Evolutionary conservation across 1,140 invertebrate species (phyloP), one percentile per base, ranked within the genome.

Genomic region (Solenopsis fugax): DNA sequence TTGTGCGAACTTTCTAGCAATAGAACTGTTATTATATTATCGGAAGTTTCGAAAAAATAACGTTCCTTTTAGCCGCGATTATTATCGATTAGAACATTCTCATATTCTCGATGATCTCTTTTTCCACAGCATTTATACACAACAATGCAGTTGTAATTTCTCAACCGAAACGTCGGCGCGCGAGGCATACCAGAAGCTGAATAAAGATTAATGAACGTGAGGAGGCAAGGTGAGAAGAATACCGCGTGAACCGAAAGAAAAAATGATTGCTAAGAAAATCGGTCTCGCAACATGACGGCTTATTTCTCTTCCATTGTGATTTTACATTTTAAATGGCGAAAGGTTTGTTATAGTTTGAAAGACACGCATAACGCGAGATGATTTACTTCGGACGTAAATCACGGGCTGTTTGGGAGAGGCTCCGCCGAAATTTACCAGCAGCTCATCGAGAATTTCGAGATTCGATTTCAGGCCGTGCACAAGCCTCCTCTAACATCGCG

Each of bases 321-420:
- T 88, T 88, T 88, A 77, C 48, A 65, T 77, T 50, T 76, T 21
- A 21, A 87, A 16, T n/a, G 62, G n/a, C 10, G 48, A 48, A 37
- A 41, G 9, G 58, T 29, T 54, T 29, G 54, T 45, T 48, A 71
- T 87, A 72, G 52, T 88, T 86, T 76, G 71, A 88, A 73, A 50
- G 29, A 24, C 69, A 50, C n/a, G 50, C 48, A 50, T 69, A 88
- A 88, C 86, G 16, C 48, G n/a, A 75, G 65, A 88, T 91, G 89
- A 91, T 91, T 91, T 90, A 90, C 76, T 71, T 52, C 37, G 71
- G 48, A 45, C 71, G 58, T 90, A 90, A 90, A 90, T 90, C 89
- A 90, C 69, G n/a, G 37, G 50, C 56, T 48, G 41, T 18, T 71
- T 41, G 29, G 34, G 6, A 77, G 88, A 54, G 45, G 58, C 10